Evolutionary conservation across 2,797 vertebrate genomes (phyloP), one percentile per base, ranked within the genome.

Genomic region (Euthynnus affinis): DNA sequence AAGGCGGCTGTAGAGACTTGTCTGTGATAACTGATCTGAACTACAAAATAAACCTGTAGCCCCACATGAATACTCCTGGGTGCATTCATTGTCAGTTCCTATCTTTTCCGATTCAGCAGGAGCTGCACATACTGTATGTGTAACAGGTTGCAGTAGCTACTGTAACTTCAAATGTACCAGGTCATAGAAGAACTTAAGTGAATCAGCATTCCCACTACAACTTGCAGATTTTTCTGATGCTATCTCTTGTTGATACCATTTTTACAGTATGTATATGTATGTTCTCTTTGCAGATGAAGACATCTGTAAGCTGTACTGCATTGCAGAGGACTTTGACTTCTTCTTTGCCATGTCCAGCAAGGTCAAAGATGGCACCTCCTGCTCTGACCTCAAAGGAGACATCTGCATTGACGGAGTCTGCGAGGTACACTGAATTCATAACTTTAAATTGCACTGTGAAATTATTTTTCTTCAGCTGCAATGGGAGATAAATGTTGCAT

Each of bases 301-400:
- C 82, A 95, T 96, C 84, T 99, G 98, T 85, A 99, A 99, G 90
- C 94, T 99, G 18, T 99, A 99, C 91, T 99, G 98, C 95, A 99
- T 97, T 58, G 98, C 98, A 18, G 97, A 98, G 92, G 97, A 99
- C 90, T 99, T 98, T 82, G 98, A 99, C 87, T 99, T 99, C 88
- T 99, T 99, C 95, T 99, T 99, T 3, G 97, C 98, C 58, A 98
- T 99, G 97, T 96, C 98, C 73, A 96, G 96, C 91, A 99, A 98
- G 87, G 98, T 99, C 81, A 98, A 97, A 92, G 98, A 99, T 0
- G 98, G 98, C 62, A 99, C 98, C 0, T 92, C 93, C 14, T 99
- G 98, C 86, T 97, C 96, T 2, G 89, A 96, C 18, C 94, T 95
- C 85, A 95, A 84, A 83, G 94, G 91, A 0, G 97, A 97, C 5